phyloP scores from a whole-genome alignment of 2,113 vertebrate genomes.

The Chlamydotis undulata region DNA sequence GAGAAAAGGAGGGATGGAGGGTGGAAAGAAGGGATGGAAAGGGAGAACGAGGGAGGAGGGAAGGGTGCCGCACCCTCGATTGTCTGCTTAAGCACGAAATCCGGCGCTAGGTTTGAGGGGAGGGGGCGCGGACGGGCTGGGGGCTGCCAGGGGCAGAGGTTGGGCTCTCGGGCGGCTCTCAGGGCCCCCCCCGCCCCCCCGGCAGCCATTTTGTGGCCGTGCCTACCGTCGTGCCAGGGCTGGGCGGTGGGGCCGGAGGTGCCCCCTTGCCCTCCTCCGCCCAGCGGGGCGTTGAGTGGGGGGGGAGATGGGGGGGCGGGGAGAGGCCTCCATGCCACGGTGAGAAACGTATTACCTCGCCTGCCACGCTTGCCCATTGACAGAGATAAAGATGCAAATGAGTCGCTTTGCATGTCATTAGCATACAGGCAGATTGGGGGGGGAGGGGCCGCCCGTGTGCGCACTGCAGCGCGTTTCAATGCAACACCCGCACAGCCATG shows the following conservation, averaged over 20 bases:
- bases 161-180: not conserved
- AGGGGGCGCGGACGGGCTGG: not conserved
- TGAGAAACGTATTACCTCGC: constrained; percentile 47
- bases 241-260: not conserved
- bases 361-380: constrained; percentile 38
- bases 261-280: not conserved
- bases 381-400: constrained; percentile 37
- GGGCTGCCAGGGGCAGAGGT: not conserved
- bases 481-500: constrained; percentile 22
- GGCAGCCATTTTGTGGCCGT: constrained; percentile 22
- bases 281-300: not conserved
- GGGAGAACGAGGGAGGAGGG: not conserved
- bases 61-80: not conserved
- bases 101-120: not conserved
- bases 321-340: constrained; percentile 11
- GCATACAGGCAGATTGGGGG: not conserved
- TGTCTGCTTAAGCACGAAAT: constrained; percentile 40
- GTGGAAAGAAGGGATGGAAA: not conserved
- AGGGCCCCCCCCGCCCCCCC: not conserved
- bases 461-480: not conserved
- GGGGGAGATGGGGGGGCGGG: not conserved
- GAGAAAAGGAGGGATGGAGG: not conserved
- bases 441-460: not conserved
- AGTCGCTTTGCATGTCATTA: constrained; percentile 27
- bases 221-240: not conserved